Percentiles rank a stretch among this genome's conserved stretches.
Conservation (phyloP, 1,140 invertebrate species). For the Pectinophora gossypiella region DNA sequence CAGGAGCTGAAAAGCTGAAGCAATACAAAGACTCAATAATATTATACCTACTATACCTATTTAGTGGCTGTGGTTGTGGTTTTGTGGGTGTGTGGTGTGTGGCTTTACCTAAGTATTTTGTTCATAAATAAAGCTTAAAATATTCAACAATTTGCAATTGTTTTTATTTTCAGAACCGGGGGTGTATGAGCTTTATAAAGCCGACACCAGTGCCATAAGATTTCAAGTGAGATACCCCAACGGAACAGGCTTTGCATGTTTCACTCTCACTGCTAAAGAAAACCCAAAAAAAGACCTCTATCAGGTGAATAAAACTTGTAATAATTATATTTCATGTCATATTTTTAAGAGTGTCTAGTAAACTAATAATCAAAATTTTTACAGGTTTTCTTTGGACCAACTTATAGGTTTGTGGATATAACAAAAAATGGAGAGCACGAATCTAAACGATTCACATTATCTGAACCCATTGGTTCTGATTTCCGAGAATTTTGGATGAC, state of each 20-base stretch:
- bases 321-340: too few relatives aligned
- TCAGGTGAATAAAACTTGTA: too few relatives aligned
- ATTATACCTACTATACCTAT: too few relatives aligned
- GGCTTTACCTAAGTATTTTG: too few relatives aligned
- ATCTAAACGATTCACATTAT: neutral
- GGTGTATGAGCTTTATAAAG: slow-evolving; percentile 4
- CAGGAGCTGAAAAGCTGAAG: too few relatives aligned
- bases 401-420: slow-evolving; percentile 7
- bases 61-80: too few relatives aligned
- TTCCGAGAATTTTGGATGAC: slow-evolving; percentile 23
- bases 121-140: too few relatives aligned
- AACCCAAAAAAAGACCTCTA: neutral
- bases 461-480: slow-evolving; percentile 1
- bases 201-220: slow-evolving; percentile 27
- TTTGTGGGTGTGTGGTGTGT: too few relatives aligned
- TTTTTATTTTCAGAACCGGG: neutral
- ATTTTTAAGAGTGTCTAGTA: too few relatives aligned
- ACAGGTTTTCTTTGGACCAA: slow-evolving; percentile 14
- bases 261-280: neutral
- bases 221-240: slow-evolving; percentile 20
- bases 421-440: neutral
- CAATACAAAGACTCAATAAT: too few relatives aligned
- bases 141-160: too few relatives aligned
- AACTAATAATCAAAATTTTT: too few relatives aligned
- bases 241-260: neutral